A percentile compares a stretch with the other conserved stretches of the same genome.
Evolutionary conservation across 2,797 vertebrate genomes (phyloP).

Genomic region (Pseudotriccus pelzelni): DNA sequence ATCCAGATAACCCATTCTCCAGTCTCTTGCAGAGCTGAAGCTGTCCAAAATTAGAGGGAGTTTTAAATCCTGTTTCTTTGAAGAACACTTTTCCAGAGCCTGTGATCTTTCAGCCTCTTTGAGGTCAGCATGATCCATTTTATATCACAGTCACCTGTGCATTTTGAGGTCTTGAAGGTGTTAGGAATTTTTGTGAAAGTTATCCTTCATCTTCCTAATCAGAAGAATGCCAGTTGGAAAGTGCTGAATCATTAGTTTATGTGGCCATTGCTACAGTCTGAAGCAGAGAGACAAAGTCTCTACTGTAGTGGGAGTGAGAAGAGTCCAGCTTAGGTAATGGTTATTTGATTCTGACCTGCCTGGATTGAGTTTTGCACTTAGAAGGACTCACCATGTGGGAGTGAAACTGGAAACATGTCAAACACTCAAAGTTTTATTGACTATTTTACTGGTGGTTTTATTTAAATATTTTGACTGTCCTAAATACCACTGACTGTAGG

Average conservation of each 20-base stretch:
- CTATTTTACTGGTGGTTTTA: neutral
- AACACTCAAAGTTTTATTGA: neutral
- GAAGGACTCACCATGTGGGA: neutral
- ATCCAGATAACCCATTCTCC: neutral
- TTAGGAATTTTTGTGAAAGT: neutral
- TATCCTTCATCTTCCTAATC: neutral
- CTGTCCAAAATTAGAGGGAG: neutral
- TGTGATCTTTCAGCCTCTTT: neutral
- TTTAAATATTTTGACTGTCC: neutral
- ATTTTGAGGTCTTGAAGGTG: neutral
- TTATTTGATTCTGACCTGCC: neutral
- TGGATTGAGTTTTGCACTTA: neutral
- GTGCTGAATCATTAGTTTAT: neutral
- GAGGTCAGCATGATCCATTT: neutral
- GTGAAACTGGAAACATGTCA: neutral
- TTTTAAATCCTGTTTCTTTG: neutral
- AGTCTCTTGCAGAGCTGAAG: neutral
- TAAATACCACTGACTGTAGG: neutral
- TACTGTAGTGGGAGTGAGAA: neutral
- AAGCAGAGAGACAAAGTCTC: neutral
- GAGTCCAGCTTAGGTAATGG: neutral
- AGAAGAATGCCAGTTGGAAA: neutral
- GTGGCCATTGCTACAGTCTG: neutral
- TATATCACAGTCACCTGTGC: neutral
- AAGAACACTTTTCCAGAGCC: neutral